Evolutionary conservation across 2,888 invertebrate genomes (phyloP).

Genomic region (Xestobium rufovillosum): DNA sequence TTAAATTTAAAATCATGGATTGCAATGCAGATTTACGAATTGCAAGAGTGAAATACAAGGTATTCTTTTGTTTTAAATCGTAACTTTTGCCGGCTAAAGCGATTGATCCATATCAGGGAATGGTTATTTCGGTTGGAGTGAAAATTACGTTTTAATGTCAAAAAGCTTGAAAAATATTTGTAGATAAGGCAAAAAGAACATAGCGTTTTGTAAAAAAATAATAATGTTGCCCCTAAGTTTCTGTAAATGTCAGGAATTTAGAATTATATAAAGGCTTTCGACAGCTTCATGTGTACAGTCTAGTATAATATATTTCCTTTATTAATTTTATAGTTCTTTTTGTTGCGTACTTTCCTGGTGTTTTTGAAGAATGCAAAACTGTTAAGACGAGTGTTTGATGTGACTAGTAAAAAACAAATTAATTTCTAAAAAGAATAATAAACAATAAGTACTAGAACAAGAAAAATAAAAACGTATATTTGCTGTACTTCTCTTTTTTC

Average conservation of each 20-base stretch:
- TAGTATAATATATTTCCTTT: constrained; percentile 25
- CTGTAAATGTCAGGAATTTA: constrained; percentile 22
- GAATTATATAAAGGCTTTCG: constrained; percentile 25
- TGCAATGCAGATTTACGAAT: constrained; percentile 31
- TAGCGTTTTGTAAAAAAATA: constrained; percentile 26
- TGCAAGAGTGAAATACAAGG: constrained; percentile 32
- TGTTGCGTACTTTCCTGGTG: constrained; percentile 13
- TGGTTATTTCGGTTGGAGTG: too few relatives aligned
- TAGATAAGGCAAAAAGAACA: constrained; percentile 26
- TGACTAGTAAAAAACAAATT: constrained; percentile 26
- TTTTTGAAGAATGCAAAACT: constrained; percentile 23
- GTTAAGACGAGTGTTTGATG: constrained; percentile 32
- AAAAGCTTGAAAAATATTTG: constrained; percentile 25
- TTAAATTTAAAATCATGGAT: constrained; percentile 39
- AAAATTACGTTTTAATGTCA: constrained; percentile 7
- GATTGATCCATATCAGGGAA: too few relatives aligned
- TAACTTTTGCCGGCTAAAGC: too few relatives aligned
- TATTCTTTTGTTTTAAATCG: too few relatives aligned
- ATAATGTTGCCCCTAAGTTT: constrained; percentile 19
- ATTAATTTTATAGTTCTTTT: constrained; percentile 19
- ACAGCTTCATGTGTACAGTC: constrained; percentile 36
- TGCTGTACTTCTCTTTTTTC: background rate
- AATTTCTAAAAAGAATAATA: too few relatives aligned
- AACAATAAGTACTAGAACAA: background rate
- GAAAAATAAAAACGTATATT: background rate